Conservation (phyloP, 2,888 invertebrate genomes). For the Subacronicta megacephala region DNA sequence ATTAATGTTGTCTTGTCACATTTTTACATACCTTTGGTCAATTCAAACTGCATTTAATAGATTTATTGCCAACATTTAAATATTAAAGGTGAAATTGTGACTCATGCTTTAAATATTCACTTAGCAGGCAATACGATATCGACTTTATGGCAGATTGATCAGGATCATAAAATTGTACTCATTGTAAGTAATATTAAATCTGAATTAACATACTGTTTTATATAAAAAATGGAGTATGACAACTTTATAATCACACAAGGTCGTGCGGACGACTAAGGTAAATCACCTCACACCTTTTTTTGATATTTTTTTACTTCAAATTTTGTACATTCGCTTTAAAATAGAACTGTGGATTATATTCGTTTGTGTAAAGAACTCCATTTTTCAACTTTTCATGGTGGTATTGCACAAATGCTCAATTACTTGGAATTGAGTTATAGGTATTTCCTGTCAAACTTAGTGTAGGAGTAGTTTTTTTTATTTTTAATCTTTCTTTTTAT, state of each 20-base stretch:
- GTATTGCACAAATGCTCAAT: no score
- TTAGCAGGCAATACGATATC: neutral
- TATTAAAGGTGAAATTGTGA: constrained; percentile 45
- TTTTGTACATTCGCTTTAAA: no score
- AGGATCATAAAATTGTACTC: constrained; percentile 4
- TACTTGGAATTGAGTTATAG: no score
- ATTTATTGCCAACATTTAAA: constrained; percentile 22
- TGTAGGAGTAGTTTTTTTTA: no score
- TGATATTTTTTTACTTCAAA: no score
- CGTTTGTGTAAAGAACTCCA: no score
- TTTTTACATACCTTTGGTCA: constrained; percentile 39
- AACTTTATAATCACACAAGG: constrained; percentile 7
- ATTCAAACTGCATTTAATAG: constrained; percentile 27
- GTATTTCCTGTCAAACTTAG: no score
- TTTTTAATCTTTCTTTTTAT: no score
- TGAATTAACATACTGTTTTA: constrained; percentile 14
- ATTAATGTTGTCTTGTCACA: constrained; percentile 15
- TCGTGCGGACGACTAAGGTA: constrained; percentile 14
- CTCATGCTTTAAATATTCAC: constrained; percentile 28
- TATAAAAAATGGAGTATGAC: constrained; percentile 2
- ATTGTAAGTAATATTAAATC: neutral
- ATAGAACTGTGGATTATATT: no score
- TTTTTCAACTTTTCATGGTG: no score
- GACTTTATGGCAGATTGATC: neutral
- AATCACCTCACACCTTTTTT: neutral